phyloP scores from a whole-genome alignment of 2,888 invertebrate genomes.

The Cetonia aurata region DNA sequence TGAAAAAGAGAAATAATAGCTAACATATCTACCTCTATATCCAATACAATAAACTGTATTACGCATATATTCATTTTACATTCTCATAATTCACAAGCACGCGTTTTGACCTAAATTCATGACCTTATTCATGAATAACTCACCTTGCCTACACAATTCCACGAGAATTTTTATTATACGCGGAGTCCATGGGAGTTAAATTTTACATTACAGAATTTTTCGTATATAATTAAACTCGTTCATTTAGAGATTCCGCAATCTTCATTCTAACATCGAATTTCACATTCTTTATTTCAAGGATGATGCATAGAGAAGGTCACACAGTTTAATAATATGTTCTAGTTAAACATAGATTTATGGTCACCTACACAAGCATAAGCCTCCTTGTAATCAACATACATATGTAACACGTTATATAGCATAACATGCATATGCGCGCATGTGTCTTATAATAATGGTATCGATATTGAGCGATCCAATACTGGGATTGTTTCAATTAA shows the following conservation, averaged over 20 bases:
- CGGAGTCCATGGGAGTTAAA: no score
- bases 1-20: no score
- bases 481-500: slow-evolving; percentile 7
- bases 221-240: neutral
- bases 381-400: neutral
- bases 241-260: neutral
- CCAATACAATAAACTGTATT: no score
- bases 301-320: slow-evolving; percentile 10
- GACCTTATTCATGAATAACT: slow-evolving; percentile 2
- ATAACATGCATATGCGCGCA: neutral
- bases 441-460: no score
- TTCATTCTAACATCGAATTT: slow-evolving; percentile 2
- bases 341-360: slow-evolving; percentile 1
- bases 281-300: slow-evolving; percentile 19
- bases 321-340: neutral
- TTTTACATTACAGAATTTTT: no score
- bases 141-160: no score
- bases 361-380: no score
- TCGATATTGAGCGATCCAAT: no score
- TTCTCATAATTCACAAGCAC: no score
- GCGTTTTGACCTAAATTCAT: slow-evolving; percentile 17
- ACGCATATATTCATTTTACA: neutral
- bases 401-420: neutral
- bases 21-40: no score
- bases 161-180: no score